Conservation (phyloP, 2,888 invertebrate genomes). For the Harpalus rubripes region DNA sequence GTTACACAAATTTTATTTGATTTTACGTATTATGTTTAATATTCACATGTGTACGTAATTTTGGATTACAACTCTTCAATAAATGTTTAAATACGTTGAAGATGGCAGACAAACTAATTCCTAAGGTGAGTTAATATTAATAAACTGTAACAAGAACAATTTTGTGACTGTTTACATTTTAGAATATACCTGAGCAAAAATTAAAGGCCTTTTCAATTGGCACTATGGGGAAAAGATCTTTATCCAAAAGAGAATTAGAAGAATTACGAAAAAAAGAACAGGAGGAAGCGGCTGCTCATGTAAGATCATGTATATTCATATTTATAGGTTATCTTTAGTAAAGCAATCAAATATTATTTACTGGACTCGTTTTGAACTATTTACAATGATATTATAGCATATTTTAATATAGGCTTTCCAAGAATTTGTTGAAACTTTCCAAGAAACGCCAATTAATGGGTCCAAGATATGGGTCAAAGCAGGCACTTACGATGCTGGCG, state of each 20-base stretch:
- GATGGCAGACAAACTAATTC: conserved; percentile 56
- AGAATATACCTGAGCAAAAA: conserved; percentile 83
- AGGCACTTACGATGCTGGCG: conserved; percentile 97
- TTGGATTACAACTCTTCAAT: not conserved
- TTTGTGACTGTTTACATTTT: conserved; percentile 40
- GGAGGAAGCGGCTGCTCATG: conserved; percentile 94
- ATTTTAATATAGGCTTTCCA: conserved; percentile 87
- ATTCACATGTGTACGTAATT: not conserved
- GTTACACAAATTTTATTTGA: no score
- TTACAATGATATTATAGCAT: no score
- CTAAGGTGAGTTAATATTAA: conserved; percentile 35
- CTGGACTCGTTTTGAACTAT: no score
- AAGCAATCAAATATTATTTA: no score
- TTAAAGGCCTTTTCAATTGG: conserved; percentile 88
- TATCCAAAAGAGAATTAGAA: conserved; percentile 91
- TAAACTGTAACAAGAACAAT: not conserved
- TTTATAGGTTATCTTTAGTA: conserved; percentile 50
- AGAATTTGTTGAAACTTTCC: conserved; percentile 98
- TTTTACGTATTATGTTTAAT: no score
- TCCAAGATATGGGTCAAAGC: conserved; percentile 98
- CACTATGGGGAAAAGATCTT: conserved; percentile 85
- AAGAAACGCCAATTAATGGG: conserved; percentile 89
- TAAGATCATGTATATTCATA: conserved; percentile 75
- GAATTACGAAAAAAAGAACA: conserved; percentile 93
- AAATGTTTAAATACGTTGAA: conserved; percentile 15